phyloP scores from a whole-genome alignment of 2,797 vertebrate species.

The Rhinichthys osculus region DNA sequence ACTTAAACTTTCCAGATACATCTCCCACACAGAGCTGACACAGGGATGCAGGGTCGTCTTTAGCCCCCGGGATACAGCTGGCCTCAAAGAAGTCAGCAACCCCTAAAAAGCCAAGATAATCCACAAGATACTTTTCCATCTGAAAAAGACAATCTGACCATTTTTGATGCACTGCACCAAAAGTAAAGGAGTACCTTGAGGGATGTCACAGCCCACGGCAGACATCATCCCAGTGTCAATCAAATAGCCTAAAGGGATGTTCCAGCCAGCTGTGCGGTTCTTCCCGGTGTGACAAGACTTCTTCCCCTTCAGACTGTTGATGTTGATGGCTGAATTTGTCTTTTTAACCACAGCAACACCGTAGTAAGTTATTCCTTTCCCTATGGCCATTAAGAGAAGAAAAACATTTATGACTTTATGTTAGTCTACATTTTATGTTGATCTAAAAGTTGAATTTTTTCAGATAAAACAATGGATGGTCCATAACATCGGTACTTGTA shows the following conservation, averaged over 20 bases:
- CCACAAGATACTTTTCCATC: background rate
- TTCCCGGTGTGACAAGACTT: slow-evolving; percentile 92
- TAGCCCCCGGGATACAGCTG: slow-evolving; percentile 91
- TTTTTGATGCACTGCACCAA: background rate
- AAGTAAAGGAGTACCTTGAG: slow-evolving; percentile 73
- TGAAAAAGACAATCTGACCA: background rate
- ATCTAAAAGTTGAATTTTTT: background rate
- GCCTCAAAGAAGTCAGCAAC: slow-evolving; percentile 86
- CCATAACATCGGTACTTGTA: background rate
- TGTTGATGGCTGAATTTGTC: slow-evolving; percentile 75
- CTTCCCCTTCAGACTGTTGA: slow-evolving; percentile 81
- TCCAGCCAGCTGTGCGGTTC: slow-evolving; percentile 90
- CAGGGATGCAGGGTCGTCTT: slow-evolving; percentile 76
- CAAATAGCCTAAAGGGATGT: slow-evolving; percentile 89
- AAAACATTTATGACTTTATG: background rate
- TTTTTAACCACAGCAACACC: slow-evolving; percentile 89
- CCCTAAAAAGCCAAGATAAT: slow-evolving; percentile 71
- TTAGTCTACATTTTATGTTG: background rate
- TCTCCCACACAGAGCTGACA: slow-evolving; percentile 87
- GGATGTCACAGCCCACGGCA: slow-evolving; percentile 85
- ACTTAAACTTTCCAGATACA: slow-evolving; percentile 68
- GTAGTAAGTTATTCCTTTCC: slow-evolving; percentile 80
- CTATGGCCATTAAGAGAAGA: slow-evolving; percentile 62
- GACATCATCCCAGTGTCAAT: slow-evolving; percentile 87
- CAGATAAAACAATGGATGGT: background rate